Base-by-base conservation (phyloP, 2,888 invertebrate species). In the Cantharis rufa region DNA sequence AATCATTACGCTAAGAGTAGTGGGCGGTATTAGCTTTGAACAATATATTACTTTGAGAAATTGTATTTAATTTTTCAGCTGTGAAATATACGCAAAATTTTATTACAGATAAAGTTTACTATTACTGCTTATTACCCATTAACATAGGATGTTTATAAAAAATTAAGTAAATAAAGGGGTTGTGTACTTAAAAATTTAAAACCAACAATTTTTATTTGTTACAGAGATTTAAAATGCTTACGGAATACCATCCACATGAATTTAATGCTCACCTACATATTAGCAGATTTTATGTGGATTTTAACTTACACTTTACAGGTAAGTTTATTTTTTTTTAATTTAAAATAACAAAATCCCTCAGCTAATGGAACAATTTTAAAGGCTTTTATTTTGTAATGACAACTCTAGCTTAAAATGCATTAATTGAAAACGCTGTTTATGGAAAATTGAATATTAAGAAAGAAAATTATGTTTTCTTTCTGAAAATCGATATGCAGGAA, bases 241-340 rank as follows among this genome's bases (percentile, higher is more conserved):
- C 91, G 97, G 78, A 98, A 98, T 87, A 95, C 94, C 81, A 97
- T 98, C 84, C 98, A 98, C 88, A 95, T 96, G 82, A 97, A 98
- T 89, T 91, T 98, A 82, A 96, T 98, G 92, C 91, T 94, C 83
- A 96, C 97, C 10, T 97, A 97, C 88, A 94, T 97, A 81, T 89
- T 97, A 85, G 93, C 95, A 69, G 96, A 95, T 82, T 91, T 96
- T 83, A 92, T 95, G 86, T 98, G 97, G 97, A 94, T 97, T 81
- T 90, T 96, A 81, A 94, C 94, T 82, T 91, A 94, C 84, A 92
- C 92, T 72, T 90, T 94, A 86, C 94, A 95, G 91, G 95, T 95
- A 89, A 90, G 90, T 24, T 66, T 9, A 5, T 66, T 24, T 24
- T 4, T 21, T 24, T 24, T 5, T 3, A 21, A 24, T 9, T 66